Evolutionary conservation across 2,113 vertebrate species (phyloP).

Genomic region (Sylvietta virens): DNA sequence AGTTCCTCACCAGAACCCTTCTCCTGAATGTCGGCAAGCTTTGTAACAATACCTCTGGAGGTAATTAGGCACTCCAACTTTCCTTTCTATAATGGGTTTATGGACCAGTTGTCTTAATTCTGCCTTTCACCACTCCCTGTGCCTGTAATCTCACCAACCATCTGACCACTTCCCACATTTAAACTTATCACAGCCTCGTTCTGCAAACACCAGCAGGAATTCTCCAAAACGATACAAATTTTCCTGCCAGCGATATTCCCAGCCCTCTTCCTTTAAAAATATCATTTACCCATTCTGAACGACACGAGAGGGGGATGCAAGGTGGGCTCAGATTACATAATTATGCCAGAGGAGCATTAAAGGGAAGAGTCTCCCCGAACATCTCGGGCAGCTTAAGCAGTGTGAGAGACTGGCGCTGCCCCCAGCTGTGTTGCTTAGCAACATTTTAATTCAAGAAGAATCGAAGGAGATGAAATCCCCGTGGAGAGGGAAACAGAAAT

Average conservation of each 20-base stretch:
- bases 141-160: constrained; percentile 32
- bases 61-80: constrained; percentile 37
- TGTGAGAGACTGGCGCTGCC: constrained; percentile 73
- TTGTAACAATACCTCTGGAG: background rate
- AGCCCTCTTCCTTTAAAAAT: background rate
- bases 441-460: constrained; percentile 90
- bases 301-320: constrained; percentile 5
- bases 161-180: constrained; percentile 17
- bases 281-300: constrained; percentile 23
- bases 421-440: constrained; percentile 90
- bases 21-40: background rate
- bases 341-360: constrained; percentile 53
- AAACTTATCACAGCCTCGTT: background rate
- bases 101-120: constrained; percentile 47
- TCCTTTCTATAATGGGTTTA: background rate
- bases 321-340: constrained; percentile 65
- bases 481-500: constrained; percentile 87
- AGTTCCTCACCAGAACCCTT: background rate
- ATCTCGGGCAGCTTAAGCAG: constrained; percentile 73
- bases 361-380: constrained; percentile 33
- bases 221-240: background rate
- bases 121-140: background rate
- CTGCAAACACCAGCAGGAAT: background rate
- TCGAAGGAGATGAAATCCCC: constrained; percentile 86
- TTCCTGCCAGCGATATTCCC: background rate